Percentiles rank a stretch among this genome's conserved stretches.
These are phyloP conservation scores for Papilio polytes DNA, from an alignment of 1,140 invertebrate genomes.

Conservation along the genomic window DNA sequence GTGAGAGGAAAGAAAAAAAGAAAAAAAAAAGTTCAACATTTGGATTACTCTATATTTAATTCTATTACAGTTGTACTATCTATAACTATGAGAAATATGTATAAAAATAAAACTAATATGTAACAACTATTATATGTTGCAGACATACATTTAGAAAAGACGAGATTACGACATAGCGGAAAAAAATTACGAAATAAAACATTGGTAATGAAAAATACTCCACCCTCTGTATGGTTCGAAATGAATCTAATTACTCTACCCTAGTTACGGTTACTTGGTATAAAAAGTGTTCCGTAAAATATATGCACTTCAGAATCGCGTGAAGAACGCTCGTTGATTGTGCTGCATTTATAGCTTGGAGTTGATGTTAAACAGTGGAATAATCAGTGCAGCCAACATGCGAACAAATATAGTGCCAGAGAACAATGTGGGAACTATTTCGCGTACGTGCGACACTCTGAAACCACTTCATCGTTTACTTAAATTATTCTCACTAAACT, in stretches of 20 bases:
- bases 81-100: no score
- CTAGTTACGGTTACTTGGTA: neutral
- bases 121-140: no score
- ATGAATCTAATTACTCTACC: slow-evolving; percentile 31
- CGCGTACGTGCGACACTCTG: slow-evolving; percentile 38
- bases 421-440: slow-evolving; percentile 23
- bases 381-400: slow-evolving; percentile 18
- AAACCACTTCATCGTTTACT: slow-evolving; percentile 33
- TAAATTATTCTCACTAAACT: slow-evolving; percentile 47
- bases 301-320: slow-evolving; percentile 16
- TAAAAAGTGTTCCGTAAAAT: neutral
- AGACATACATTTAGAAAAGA: no score
- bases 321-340: neutral
- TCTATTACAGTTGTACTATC: no score
- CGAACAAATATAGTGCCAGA: slow-evolving; percentile 29
- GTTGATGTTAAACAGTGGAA: neutral
- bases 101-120: no score
- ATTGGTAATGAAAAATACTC: neutral
- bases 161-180: neutral
- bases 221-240: slow-evolving; percentile 36
- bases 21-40: no score
- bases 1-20: no score
- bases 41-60: no score
- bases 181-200: neutral
- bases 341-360: neutral